Evolutionary conservation across 2,113 vertebrate species (phyloP), one percentile per base, ranked within the genome.

Genomic region (Tonatia bakeri): DNA sequence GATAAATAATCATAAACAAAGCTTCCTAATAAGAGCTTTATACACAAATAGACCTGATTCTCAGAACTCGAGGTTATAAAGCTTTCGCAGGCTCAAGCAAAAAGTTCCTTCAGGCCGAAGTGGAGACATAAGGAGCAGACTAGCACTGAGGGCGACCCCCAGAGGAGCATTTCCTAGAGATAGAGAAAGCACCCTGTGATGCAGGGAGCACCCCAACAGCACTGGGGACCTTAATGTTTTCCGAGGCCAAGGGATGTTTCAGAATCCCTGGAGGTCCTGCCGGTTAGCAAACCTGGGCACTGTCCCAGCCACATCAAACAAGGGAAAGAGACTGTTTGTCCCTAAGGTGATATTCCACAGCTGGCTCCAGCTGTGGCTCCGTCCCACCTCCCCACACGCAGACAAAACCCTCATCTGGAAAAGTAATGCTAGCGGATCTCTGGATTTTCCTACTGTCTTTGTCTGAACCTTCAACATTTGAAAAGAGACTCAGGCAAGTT

Each of bases 221-320:
- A 20, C 52, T 22, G 28, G 7, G 0, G 26, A 14, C 26, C 38
- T 0, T 22, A 59, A 38, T 19, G 28, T 9, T 38, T 52, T 45
- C 11, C 1, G 54, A 76, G 36, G 65, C 45, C 72, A 50, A 10
- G 28, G n/a, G 47, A 8, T 64, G 24, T 76, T 91, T 94, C 38
- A 76, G 91, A 87, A 82, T 52, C 38, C 31, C 84, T 12, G 22
- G 4, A 77, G 59, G 82, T 45, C 61, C 45, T 93, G 19, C 65
- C 36, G 45, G n/a, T 52, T 83, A 72, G 76, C 38, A 77, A 72
- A 31, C 69, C 4, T 52, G 61, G 52, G 20, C 45, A 52, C 56
- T n/a, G n/a, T 79, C 87, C 73, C 91, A 96, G 52, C 65, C 77
- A 95, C 85, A 97, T 43, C 91, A 96, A 95, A 95, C 52, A 92